phyloP scores from a whole-genome alignment of 2,113 vertebrate species.

The Embiotoca jacksoni region DNA sequence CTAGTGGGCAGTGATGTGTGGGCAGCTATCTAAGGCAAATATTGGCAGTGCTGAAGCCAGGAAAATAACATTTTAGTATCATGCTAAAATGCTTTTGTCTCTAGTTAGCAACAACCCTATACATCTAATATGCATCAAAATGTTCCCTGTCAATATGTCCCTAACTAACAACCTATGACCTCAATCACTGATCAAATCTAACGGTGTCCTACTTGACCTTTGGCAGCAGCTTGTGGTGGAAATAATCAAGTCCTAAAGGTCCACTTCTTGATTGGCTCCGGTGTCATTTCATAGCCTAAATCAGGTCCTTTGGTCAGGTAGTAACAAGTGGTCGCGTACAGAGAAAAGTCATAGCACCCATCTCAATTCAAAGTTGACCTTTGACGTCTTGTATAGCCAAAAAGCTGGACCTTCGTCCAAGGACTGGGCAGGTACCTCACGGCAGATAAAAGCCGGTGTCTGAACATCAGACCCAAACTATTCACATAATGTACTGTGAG shows the following conservation, averaged over 20 bases:
- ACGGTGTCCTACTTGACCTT: not conserved
- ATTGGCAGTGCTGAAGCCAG: not conserved
- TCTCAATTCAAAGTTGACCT: not conserved
- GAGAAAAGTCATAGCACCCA: no score
- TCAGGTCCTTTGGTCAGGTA: not conserved
- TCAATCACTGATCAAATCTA: slow-evolving; percentile 18
- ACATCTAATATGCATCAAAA: slow-evolving; percentile 15
- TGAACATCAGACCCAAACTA: no score
- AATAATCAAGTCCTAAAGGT: not conserved
- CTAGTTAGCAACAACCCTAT: not conserved
- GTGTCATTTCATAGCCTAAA: not conserved
- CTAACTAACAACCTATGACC: slow-evolving; percentile 23
- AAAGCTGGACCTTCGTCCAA: no score
- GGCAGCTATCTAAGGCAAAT: not conserved
- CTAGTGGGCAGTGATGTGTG: not conserved
- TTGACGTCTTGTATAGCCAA: not conserved
- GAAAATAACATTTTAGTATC: not conserved
- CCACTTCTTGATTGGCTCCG: not conserved
- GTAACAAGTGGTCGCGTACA: not conserved
- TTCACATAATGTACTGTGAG: no score
- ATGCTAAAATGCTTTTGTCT: not conserved
- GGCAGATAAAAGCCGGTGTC: not conserved
- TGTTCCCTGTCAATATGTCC: not conserved
- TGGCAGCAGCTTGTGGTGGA: not conserved
- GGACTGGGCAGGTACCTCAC: not conserved